Conservation (phyloP, 1,140 invertebrate genomes). For the Harlomillsia oculata region DNA sequence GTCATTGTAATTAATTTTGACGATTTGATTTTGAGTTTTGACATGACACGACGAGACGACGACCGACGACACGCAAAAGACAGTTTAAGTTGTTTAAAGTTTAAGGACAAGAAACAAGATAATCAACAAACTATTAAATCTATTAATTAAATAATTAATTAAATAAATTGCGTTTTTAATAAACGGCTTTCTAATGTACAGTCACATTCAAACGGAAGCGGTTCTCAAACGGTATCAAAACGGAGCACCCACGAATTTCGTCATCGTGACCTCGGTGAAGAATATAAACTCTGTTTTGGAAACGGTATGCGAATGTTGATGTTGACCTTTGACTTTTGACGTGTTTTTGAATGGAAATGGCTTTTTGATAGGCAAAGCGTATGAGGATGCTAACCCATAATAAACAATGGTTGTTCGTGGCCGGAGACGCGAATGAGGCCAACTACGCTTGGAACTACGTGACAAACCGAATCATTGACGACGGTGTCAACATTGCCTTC, state of each 20-base stretch:
- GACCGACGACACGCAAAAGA: too few species aligned
- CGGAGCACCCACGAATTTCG: conserved; percentile 18
- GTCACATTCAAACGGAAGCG: conserved; percentile 26
- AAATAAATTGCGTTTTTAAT: background rate
- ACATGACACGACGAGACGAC: too few species aligned
- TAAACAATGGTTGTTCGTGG: conserved; percentile 67
- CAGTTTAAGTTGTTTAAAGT: too few species aligned
- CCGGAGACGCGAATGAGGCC: conserved; percentile 48
- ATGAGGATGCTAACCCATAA: conserved; percentile 54
- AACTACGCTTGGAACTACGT: conserved; percentile 47
- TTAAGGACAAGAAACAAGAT: background rate
- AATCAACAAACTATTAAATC: background rate
- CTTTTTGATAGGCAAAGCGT: conserved; percentile 47
- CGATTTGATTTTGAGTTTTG: too few species aligned
- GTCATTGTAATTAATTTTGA: conserved; percentile 26
- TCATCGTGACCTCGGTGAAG: conserved; percentile 14
- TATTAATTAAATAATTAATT: background rate
- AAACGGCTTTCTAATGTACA: too few species aligned
- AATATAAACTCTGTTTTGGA: conserved; percentile 21
- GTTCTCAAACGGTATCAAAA: conserved; percentile 8
- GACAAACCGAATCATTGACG: conserved; percentile 44
- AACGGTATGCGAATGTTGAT: conserved; percentile 12
- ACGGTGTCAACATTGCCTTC: conserved; percentile 75
- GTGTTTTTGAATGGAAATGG: background rate
- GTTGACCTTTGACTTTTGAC: background rate